phyloP scores from a whole-genome alignment of 2,113 vertebrate genomes.

The Chloropsis hardwickii region DNA sequence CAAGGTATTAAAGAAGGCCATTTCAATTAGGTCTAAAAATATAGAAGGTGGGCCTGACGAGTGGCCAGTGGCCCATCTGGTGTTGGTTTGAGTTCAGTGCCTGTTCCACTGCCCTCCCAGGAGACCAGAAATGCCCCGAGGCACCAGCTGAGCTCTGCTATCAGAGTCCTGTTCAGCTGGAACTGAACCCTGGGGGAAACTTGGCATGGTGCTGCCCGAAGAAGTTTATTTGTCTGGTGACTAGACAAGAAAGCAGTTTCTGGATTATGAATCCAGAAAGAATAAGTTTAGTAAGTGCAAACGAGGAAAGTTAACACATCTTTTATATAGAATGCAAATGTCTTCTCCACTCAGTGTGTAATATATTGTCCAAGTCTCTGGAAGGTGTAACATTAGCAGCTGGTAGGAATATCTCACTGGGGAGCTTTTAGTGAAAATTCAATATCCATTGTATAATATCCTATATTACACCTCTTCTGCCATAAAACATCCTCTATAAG shows the following conservation, averaged over 20 bases:
- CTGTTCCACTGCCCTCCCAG: not conserved
- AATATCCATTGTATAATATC: not conserved
- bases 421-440: not conserved
- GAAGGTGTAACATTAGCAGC: not conserved
- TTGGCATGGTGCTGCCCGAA: not conserved
- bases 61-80: not conserved
- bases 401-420: not conserved
- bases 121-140: not conserved
- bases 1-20: not conserved
- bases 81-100: not conserved
- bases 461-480: not conserved
- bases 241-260: not conserved
- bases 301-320: not conserved
- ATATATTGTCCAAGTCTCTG: not conserved
- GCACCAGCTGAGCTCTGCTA: not conserved
- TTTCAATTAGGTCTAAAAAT: not conserved
- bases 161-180: not conserved
- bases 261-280: not conserved
- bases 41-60: not conserved
- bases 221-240: not conserved
- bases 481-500: not conserved
- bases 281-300: not conserved
- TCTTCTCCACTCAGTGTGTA: not conserved
- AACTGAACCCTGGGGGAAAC: not conserved
- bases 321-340: not conserved